A percentile compares a stretch with the other conserved stretches of the same genome.
Conservation (phyloP, 1,140 invertebrate species). For the Gonioctena quinquepunctata region DNA sequence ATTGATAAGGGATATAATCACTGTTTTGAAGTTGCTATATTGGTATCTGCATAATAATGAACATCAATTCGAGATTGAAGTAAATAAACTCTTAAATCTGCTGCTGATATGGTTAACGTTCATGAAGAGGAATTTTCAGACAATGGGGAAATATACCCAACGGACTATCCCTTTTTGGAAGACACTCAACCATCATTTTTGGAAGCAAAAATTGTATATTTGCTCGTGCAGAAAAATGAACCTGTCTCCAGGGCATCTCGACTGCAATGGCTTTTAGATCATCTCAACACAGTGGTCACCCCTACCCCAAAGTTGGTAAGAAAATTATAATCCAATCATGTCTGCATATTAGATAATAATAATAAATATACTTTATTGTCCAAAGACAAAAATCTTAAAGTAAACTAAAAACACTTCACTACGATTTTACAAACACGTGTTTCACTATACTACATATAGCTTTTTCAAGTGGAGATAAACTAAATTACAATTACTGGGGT, state of each 20-base stretch:
- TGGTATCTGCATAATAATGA: not conserved
- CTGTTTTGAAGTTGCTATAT: not conserved
- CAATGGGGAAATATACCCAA: constrained; percentile 34
- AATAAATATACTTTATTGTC: too few species aligned
- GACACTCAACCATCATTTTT: constrained; percentile 53
- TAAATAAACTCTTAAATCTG: not conserved
- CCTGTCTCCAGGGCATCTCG: constrained; percentile 76
- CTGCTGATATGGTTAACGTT: not conserved
- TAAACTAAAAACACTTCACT: too few species aligned
- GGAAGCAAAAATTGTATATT: constrained; percentile 70
- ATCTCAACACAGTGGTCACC: constrained; percentile 67
- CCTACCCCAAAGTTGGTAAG: constrained; percentile 51
- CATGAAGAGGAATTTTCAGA: constrained; percentile 22
- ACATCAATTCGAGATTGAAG: not conserved
- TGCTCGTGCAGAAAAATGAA: constrained; percentile 75
- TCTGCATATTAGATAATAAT: too few species aligned
- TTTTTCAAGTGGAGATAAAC: too few species aligned
- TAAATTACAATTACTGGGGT: too few species aligned
- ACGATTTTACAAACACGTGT: too few species aligned
- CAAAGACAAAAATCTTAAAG: too few species aligned
- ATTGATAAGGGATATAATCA: not conserved
- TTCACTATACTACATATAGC: too few species aligned
- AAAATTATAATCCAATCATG: too few species aligned
- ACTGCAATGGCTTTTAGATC: constrained; percentile 75
- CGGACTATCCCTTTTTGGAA: constrained; percentile 39